phyloP scores from a whole-genome alignment of 1,140 invertebrate species.

The Drosophila erecta region DNA sequence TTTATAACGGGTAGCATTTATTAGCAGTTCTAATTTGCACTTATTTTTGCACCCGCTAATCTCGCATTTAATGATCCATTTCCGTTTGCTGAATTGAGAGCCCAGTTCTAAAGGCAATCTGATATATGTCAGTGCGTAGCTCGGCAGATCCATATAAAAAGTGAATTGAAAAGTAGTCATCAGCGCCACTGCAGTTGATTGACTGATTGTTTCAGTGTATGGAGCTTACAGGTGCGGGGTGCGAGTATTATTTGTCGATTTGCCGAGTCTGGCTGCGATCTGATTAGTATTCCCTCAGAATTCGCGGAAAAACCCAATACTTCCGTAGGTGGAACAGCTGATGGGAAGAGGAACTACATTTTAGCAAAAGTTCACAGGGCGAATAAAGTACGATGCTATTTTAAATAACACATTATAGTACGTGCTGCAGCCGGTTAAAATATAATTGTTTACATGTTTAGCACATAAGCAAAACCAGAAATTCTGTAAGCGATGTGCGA shows the following conservation, averaged over 20 bases:
- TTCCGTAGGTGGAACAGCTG: constrained; percentile 4
- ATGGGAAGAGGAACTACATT: constrained; percentile 6
- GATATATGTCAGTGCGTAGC: constrained; percentile 33
- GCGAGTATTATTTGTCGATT: constrained; percentile 4
- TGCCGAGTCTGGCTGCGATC: constrained; percentile 11
- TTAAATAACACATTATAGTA: not conserved
- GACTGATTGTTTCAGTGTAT: constrained; percentile 27
- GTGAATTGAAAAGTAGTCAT: constrained; percentile 31
- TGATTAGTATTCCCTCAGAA: constrained; percentile 41
- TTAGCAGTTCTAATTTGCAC: constrained; percentile 10
- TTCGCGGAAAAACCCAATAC: constrained; percentile 24
- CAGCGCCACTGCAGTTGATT: constrained; percentile 32
- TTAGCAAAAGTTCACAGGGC: constrained; percentile 5
- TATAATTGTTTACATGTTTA: not conserved
- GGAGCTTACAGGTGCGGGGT: not conserved
- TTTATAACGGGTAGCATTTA: constrained; percentile 25
- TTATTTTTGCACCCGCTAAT: constrained; percentile 19
- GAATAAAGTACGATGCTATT: not conserved
- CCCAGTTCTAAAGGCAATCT: constrained; percentile 29
- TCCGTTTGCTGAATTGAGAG: constrained; percentile 39
- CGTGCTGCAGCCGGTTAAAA: not conserved
- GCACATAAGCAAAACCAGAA: constrained; percentile 5
- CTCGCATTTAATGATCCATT: constrained; percentile 38
- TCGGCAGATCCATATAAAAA: constrained; percentile 15
- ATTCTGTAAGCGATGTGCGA: not conserved